These are phyloP conservation scores for Peromyscus nudipes DNA, from an alignment of 2,797 vertebrate genomes.

Conservation along the genomic window DNA sequence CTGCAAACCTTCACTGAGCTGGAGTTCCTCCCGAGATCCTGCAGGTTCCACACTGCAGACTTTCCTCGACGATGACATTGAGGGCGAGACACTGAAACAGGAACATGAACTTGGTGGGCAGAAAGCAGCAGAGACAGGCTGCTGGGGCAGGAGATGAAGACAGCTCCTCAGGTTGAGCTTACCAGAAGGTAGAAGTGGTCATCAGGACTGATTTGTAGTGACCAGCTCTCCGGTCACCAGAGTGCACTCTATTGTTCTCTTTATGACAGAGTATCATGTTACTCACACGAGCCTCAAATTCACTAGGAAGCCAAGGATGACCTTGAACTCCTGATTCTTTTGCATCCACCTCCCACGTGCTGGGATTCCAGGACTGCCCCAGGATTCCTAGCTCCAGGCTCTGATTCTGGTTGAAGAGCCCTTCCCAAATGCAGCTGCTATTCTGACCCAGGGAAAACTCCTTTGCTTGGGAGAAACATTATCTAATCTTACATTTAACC, in stretches of 20 bases:
- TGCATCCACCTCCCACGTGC: background rate
- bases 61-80: background rate
- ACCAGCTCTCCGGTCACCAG: background rate
- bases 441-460: background rate
- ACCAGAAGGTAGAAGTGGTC: background rate
- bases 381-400: background rate
- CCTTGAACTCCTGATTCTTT: background rate
- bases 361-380: background rate
- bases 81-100: background rate
- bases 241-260: background rate
- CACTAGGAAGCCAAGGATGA: background rate
- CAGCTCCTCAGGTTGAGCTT: background rate
- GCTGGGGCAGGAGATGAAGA: background rate
- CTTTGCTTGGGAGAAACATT: background rate
- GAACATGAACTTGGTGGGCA: background rate
- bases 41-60: background rate
- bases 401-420: background rate
- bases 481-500: background rate
- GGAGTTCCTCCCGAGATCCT: background rate
- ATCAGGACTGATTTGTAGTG: background rate
- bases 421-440: background rate
- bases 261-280: background rate
- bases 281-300: background rate
- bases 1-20: background rate
- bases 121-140: background rate